These are phyloP conservation scores for Alectoris magna DNA, from an alignment of 2,797 vertebrate species.

Conservation along the genomic window DNA sequence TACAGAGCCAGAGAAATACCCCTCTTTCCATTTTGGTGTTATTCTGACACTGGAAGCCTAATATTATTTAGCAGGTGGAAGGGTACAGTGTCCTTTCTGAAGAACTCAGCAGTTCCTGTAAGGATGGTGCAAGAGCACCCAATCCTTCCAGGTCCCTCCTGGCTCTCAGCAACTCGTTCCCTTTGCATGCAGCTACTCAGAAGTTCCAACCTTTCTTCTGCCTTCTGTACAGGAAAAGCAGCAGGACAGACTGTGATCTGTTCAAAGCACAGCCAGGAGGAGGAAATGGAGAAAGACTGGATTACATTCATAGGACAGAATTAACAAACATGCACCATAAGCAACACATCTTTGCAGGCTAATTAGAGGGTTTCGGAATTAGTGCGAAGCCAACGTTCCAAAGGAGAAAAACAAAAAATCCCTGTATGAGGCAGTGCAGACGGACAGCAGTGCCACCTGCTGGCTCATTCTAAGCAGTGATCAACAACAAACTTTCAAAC, in stretches of 20 bases:
- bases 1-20: background rate
- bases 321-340: background rate
- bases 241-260: background rate
- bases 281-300: background rate
- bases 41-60: background rate
- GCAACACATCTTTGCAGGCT: background rate
- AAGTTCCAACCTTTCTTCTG: slow-evolving; percentile 4
- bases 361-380: slow-evolving; percentile 9
- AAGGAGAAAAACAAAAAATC: background rate
- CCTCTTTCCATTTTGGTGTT: background rate
- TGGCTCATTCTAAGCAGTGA: background rate
- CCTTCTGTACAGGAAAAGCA: background rate
- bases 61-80: background rate
- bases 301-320: background rate
- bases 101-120: background rate
- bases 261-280: background rate
- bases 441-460: slow-evolving; percentile 53
- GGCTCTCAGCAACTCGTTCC: background rate
- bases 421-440: background rate
- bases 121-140: background rate
- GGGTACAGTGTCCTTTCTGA: background rate
- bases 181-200: background rate
- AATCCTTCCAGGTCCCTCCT: background rate
- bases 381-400: background rate
- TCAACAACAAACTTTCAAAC: background rate